Conservation (phyloP, 2,888 invertebrate genomes). For the Rhagonycha lutea region DNA sequence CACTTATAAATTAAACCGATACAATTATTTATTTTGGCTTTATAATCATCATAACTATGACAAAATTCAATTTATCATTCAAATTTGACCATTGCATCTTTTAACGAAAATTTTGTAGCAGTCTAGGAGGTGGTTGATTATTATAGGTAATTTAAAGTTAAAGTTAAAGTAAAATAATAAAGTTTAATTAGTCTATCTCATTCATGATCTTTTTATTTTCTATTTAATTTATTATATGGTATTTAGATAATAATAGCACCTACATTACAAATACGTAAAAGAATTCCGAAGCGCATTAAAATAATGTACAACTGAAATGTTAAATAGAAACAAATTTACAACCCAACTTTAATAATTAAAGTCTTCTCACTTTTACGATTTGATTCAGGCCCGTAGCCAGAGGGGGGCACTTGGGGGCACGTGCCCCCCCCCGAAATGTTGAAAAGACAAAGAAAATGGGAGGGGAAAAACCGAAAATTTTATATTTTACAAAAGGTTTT, state of each 20-base stretch:
- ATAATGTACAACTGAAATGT: background rate
- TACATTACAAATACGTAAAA: background rate
- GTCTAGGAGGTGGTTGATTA: too few relatives aligned
- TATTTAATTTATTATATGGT: background rate
- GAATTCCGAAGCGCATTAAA: background rate
- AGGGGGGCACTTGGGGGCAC: too few relatives aligned
- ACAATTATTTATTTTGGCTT: background rate
- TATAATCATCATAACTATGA: background rate
- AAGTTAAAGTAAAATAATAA: background rate
- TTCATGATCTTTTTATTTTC: background rate
- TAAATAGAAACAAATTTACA: background rate
- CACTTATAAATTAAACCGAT: background rate
- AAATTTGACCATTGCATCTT: background rate
- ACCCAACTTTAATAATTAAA: background rate
- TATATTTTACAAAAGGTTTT: too few relatives aligned
- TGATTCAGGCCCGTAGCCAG: too few relatives aligned
- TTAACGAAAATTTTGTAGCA: background rate
- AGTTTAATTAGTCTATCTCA: background rate
- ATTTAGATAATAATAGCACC: too few relatives aligned
- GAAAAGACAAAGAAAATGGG: too few relatives aligned
- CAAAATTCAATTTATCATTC: background rate
- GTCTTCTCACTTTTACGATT: background rate
- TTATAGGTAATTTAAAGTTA: too few relatives aligned
- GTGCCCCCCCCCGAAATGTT: too few relatives aligned
- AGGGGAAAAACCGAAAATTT: too few relatives aligned